Percentiles rank a stretch among this genome's conserved stretches.
Conservation (phyloP, 2,797 vertebrate species). For the Gorsachius magnificus region DNA sequence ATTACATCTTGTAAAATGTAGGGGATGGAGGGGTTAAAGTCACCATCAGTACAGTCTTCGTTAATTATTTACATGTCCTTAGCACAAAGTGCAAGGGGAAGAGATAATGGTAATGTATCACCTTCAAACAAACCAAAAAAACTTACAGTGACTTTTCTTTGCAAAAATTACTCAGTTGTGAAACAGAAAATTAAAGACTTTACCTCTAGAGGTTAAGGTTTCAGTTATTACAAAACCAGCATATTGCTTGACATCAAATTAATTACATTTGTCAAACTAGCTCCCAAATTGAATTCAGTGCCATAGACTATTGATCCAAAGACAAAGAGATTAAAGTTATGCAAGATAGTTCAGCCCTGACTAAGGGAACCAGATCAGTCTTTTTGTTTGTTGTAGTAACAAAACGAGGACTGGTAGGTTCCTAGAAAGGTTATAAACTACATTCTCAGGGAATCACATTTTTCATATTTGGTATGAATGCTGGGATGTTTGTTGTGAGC, state of each 20-base stretch:
- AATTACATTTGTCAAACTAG: neutral
- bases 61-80: constrained; percentile 9
- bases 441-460: neutral
- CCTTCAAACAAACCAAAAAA: neutral
- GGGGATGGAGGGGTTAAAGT: neutral
- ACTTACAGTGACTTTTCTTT: neutral
- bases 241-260: neutral
- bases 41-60: neutral
- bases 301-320: neutral
- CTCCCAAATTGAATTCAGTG: neutral
- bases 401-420: neutral
- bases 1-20: neutral
- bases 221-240: neutral
- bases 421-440: neutral
- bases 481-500: neutral
- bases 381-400: neutral
- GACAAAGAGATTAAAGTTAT: neutral
- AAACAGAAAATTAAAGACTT: neutral
- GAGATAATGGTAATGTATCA: neutral
- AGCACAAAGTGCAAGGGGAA: neutral
- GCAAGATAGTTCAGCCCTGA: neutral
- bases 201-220: neutral
- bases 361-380: neutral
- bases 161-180: neutral
- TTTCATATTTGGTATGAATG: neutral